phyloP scores from a whole-genome alignment of 2,113 vertebrate species.

The Saccopteryx leptura region DNA sequence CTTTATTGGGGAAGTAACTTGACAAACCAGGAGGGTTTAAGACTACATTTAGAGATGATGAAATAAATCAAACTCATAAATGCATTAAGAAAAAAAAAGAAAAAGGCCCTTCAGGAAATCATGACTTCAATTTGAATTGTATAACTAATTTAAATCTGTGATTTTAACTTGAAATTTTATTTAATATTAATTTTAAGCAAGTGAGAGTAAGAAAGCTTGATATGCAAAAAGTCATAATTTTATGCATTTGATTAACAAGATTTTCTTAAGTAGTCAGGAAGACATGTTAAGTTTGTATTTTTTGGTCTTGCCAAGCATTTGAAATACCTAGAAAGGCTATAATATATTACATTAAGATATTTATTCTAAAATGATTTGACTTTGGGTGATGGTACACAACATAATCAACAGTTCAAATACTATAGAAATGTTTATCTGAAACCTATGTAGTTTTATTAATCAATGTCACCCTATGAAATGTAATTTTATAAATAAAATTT shows the following conservation, averaged over 20 bases:
- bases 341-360: constrained; percentile 35
- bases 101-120: not conserved
- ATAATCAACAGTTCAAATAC: too few relatives aligned
- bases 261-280: constrained; percentile 11
- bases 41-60: constrained; percentile 37
- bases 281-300: not conserved
- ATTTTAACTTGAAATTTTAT: constrained; percentile 32
- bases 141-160: constrained; percentile 33
- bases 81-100: constrained; percentile 55
- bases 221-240: constrained; percentile 32
- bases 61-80: constrained; percentile 37
- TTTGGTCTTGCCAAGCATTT: constrained; percentile 35
- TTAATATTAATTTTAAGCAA: constrained; percentile 34
- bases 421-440: too few relatives aligned
- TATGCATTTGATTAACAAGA: not conserved
- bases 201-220: not conserved
- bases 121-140: constrained; percentile 36
- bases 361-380: constrained; percentile 6
- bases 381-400: too few relatives aligned
- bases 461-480: too few relatives aligned
- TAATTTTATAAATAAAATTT: too few relatives aligned
- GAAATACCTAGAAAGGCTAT: not conserved
- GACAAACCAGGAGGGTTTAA: constrained; percentile 25
- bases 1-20: not conserved
- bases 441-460: too few relatives aligned